Conservation (phyloP, 2,113 vertebrate genomes). For the Meriones unguiculatus region DNA sequence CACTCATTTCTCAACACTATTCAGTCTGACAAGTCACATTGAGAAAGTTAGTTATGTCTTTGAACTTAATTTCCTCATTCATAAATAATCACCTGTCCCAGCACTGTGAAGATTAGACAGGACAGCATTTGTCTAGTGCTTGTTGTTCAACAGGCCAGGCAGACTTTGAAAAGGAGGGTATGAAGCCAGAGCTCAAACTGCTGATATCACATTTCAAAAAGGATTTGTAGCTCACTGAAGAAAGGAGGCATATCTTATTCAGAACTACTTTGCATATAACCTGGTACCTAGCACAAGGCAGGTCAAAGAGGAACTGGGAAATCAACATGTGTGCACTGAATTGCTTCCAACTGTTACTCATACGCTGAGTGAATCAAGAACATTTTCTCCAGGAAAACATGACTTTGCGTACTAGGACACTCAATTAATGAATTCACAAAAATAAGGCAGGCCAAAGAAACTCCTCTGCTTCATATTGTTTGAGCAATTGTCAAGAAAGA, state of each 20-base stretch:
- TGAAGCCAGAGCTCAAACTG: conserved; percentile 25
- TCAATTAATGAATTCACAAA: conserved; percentile 28
- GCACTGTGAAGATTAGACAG: conserved; percentile 55
- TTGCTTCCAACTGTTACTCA: conserved; percentile 48
- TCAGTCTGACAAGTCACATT: conserved; percentile 63
- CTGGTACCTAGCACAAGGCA: not conserved
- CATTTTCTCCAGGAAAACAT: conserved; percentile 47
- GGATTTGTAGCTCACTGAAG: conserved; percentile 28
- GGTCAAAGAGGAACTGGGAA: not conserved
- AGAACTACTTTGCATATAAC: conserved; percentile 26
- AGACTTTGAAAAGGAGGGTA: conserved; percentile 12
- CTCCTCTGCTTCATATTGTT: not conserved
- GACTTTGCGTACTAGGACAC: conserved; percentile 10
- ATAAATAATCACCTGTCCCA: conserved; percentile 57
- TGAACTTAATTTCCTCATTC: conserved; percentile 73
- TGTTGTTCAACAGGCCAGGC: not conserved
- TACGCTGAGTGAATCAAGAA: conserved; percentile 28
- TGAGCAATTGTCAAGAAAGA: not conserved
- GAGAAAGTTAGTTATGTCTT: conserved; percentile 65
- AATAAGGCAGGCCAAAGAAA: not conserved
- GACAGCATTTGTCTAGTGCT: conserved; percentile 24
- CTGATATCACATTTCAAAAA: conserved; percentile 56
- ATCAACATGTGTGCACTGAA: conserved; percentile 9
- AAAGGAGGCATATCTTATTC: conserved; percentile 43
- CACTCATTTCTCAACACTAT: conserved; percentile 44